These are phyloP conservation scores for Polypedilum pembai DNA, from an alignment of 1,140 invertebrate genomes.

Conservation along the genomic window DNA sequence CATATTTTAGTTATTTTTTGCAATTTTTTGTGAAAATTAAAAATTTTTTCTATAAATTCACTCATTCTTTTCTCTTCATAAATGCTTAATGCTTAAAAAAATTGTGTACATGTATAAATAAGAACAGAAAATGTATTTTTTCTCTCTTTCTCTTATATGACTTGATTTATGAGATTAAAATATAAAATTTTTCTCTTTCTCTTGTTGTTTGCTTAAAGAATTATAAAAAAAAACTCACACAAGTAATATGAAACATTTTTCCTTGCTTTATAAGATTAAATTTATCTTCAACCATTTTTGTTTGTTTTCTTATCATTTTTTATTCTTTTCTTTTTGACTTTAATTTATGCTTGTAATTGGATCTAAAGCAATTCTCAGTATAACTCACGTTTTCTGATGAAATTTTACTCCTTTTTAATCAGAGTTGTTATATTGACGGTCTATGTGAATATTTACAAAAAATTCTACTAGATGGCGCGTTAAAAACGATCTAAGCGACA, in stretches of 20 bases:
- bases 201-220: neutral
- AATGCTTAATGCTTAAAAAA: neutral
- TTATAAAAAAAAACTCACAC: neutral
- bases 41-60: too few species aligned
- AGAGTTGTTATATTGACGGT: neutral
- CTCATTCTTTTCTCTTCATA: neutral
- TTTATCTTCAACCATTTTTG: neutral
- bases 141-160: slow-evolving; percentile 3
- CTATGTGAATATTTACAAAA: too few species aligned
- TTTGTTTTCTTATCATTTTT: slow-evolving; percentile 10
- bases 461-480: too few species aligned
- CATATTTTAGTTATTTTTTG: too few species aligned
- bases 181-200: neutral
- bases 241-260: neutral
- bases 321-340: neutral
- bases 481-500: too few species aligned
- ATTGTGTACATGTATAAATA: neutral
- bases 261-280: slow-evolving; percentile 1
- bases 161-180: slow-evolving; percentile 1
- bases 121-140: slow-evolving; percentile 9
- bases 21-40: too few species aligned
- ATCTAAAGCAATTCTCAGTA: neutral
- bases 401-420: neutral
- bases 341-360: slow-evolving; percentile 15
- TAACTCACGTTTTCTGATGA: neutral